These are phyloP conservation scores for Dorcus hopei DNA, from an alignment of 2,888 invertebrate species.

Conservation along the genomic window DNA sequence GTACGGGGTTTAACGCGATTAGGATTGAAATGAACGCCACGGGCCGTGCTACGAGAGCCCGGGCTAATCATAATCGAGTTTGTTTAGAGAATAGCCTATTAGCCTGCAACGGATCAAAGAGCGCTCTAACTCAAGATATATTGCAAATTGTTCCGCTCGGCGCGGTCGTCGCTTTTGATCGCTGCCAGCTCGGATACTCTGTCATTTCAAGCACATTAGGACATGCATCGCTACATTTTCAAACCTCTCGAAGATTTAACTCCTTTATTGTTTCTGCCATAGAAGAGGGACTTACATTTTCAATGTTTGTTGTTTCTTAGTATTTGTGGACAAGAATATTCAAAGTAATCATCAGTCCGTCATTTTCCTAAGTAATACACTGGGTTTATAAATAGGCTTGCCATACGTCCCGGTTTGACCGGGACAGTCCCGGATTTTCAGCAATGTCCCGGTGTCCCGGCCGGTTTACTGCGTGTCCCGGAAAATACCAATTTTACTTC, in stretches of 20 bases:
- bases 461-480: no score
- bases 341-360: no score
- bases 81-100: constrained; percentile 46
- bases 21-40: constrained; percentile 46
- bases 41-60: constrained; percentile 33
- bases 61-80: constrained; percentile 42
- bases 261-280: neutral
- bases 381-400: no score
- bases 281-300: neutral
- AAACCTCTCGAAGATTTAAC: neutral
- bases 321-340: no score
- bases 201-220: constrained; percentile 1
- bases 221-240: neutral
- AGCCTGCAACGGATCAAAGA: constrained; percentile 41
- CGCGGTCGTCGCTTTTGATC: constrained; percentile 1
- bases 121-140: constrained; percentile 29
- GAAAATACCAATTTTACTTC: no score
- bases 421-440: no score
- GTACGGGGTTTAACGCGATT: constrained; percentile 32
- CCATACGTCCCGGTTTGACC: no score
- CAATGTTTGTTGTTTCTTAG: no score
- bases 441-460: no score
- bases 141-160: constrained; percentile 36
- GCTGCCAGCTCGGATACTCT: neutral
- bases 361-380: no score